Evolutionary conservation across 1,140 invertebrate species (phyloP).

Genomic region (Drosophila mayri): DNA sequence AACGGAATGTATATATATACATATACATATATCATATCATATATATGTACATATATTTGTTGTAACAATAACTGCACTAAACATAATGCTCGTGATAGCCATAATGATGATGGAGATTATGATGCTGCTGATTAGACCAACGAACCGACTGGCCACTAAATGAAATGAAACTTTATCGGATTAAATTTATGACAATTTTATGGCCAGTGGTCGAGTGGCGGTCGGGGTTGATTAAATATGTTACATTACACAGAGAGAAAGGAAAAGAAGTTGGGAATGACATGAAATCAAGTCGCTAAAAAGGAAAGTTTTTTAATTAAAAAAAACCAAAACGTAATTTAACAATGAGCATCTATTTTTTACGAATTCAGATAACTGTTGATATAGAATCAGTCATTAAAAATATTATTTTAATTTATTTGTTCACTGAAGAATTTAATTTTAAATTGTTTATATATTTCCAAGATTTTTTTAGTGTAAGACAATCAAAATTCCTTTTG

Average conservation of each 20-base stretch:
- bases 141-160: slow-evolving; percentile 40
- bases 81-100: slow-evolving; percentile 42
- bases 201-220: slow-evolving; percentile 34
- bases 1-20: slow-evolving; percentile 29
- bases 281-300: background rate
- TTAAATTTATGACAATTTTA: slow-evolving; percentile 80
- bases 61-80: slow-evolving; percentile 44
- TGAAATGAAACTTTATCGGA: slow-evolving; percentile 75
- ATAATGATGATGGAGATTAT: slow-evolving; percentile 44
- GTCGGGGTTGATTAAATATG: slow-evolving; percentile 8
- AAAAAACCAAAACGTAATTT: background rate
- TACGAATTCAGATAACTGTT: too few species aligned
- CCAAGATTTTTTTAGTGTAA: background rate
- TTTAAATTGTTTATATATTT: background rate
- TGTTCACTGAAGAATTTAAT: background rate
- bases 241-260: slow-evolving; percentile 10
- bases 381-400: too few species aligned
- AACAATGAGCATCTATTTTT: too few species aligned
- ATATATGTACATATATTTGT: slow-evolving; percentile 1
- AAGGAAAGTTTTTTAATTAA: too few species aligned
- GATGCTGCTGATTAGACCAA: slow-evolving; percentile 50
- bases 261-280: background rate
- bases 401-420: too few species aligned
- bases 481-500: slow-evolving; percentile 49
- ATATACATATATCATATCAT: background rate